Evolutionary conservation across 2,888 invertebrate genomes (phyloP), one percentile per base, ranked within the genome.

Genomic region (Lampropteryx suffumata): DNA sequence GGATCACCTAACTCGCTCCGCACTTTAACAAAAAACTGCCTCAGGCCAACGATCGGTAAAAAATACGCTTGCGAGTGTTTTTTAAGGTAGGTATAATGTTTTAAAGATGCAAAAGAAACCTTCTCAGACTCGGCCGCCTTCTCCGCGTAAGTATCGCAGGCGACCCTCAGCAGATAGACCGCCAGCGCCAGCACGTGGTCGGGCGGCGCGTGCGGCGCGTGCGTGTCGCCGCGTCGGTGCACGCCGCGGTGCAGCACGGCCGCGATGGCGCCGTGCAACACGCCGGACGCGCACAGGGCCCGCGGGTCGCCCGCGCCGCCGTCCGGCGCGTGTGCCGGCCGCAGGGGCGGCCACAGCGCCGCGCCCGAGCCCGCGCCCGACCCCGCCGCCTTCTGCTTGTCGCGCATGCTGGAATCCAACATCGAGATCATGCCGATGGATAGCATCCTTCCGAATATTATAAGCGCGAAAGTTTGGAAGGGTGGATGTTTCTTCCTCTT

Each of bases 101-200:
- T 2, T 1, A 28, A 3, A 7, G 7, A 30, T 24, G 21, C n/a
- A 1, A 8, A 7, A 28, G 32, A 34, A 0, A 50, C 50, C 30
- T 21, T 32, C 0, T 28, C 14, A 0, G 14, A 11, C 36, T 37
- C 32, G 46, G 71, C 69, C 1, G 62, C 17, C 17, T 17, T 61
- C 66, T 83, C 84, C 30, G 72, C 73, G 56, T 81, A 83, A 45
- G 82, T 75, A 57, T 82, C 92, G 5, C 97, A 93, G 24, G 96
- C 95, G 80, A 97, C 94, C 80, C 97, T 96, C 55, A 99, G 88
- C 50, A 99, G 92, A 80, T 97, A 98, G 10, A 98, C 92, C 39
- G 96, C 93, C 50, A 98, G 88, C 44, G 97, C 96, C 67, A 98
- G 92, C 65, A 97, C 94, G 81, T 97, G 97, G 83, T 99, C 98